Conservation (phyloP, 2,797 vertebrate species). For the Acrossocheilus wenchowensis region DNA sequence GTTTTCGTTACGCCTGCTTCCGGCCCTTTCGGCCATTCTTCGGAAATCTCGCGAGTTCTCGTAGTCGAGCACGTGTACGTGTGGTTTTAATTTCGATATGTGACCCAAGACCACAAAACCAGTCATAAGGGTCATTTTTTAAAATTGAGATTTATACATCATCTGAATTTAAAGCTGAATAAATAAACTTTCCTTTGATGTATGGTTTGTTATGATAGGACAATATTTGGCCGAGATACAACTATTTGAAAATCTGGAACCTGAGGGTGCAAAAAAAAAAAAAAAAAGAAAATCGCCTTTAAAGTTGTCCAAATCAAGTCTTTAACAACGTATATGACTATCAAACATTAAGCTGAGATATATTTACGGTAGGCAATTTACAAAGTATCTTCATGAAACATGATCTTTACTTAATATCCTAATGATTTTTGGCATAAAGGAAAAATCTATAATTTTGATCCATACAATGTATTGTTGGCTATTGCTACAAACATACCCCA, state of each 20-base stretch:
- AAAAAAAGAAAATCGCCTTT: too few relatives aligned
- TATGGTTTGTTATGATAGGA: not conserved
- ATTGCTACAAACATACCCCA: too few relatives aligned
- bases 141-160: rapidly evolving
- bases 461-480: not conserved
- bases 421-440: not conserved
- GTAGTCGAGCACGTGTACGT: constrained; percentile 15
- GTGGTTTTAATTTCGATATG: not conserved
- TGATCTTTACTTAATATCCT: not conserved
- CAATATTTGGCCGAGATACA: too few relatives aligned
- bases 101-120: not conserved
- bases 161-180: not conserved
- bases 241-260: too few relatives aligned
- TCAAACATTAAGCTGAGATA: too few relatives aligned
- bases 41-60: constrained; percentile 17
- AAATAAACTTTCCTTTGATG: not conserved
- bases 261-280: too few relatives aligned
- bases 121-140: not conserved
- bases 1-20: constrained; percentile 20
- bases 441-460: not conserved
- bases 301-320: too few relatives aligned
- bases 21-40: not conserved
- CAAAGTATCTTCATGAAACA: too few relatives aligned
- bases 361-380: too few relatives aligned
- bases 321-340: too few relatives aligned